Evolutionary conservation across 2,113 vertebrate species (phyloP), one percentile per base, ranked within the genome.

Genomic region (Callionymus lyra): DNA sequence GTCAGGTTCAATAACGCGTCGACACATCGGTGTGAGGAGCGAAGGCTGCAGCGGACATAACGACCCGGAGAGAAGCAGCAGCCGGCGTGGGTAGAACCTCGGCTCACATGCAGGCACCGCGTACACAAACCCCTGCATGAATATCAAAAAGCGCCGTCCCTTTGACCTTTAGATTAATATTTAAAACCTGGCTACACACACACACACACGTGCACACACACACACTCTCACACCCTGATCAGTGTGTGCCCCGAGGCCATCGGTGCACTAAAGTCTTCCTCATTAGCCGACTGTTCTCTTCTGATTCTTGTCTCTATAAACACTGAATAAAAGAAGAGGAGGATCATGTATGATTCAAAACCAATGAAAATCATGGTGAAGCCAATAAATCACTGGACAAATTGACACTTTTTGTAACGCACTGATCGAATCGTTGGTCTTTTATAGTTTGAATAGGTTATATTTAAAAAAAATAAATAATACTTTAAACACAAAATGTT

Each of bases 161-260:
- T 83, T 76, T 85, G 80, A 85, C 83, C 78, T 83, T 85, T 72
- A 80, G 72, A 82, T 83, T 70, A 83, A 85, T 82, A 82, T 82
- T 83, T 83, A 80, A 85, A 80, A 77, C 58, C 70, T 54, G 60
- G 67, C 73, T 68, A 51, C 67, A 60, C 19, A 71, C 54, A 48
- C 66, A 48, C 40, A 49, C 36, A 50, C 12, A 59, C 40, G 49
- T 37, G 49, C 38, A 65, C 27, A 33, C 39, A 50, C 47, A 51
- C 44, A 41, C 11, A 50, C 38, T 40, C 31, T 59, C 41, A 52
- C 47, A 49, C 37, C 42, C n/a, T 38, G 50, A 49, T 62, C 45
- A 38, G 41, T 37, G 50, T 49, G 51, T 70, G 61, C 68, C 72
- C 69, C 15, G 38, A 58, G 59, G 77, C 65, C 59, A 63, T 17